A percentile compares a stretch with the other conserved stretches of the same genome.
phyloP scores from a whole-genome alignment of 2,113 vertebrate species.

The Aphelocoma coerulescens region DNA sequence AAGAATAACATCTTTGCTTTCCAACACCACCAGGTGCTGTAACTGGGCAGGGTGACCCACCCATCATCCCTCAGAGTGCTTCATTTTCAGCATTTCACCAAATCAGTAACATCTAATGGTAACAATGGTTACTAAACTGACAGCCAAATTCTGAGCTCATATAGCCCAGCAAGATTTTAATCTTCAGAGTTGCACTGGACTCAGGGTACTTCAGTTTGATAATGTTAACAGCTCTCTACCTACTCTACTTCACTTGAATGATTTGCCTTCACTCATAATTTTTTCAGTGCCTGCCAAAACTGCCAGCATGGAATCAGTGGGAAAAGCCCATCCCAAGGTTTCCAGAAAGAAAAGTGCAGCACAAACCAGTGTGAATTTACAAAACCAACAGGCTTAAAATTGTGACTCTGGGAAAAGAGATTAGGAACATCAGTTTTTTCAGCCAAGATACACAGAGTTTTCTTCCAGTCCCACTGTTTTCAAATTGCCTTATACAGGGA shows the following conservation, averaged over 20 bases:
- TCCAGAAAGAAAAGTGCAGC: not conserved
- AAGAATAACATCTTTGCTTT: not conserved
- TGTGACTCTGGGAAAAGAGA: not conserved
- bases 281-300: not conserved
- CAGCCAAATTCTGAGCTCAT: not conserved
- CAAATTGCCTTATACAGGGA: not conserved
- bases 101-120: not conserved
- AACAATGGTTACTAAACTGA: not conserved
- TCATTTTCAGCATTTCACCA: not conserved
- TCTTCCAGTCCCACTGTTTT: constrained; percentile 16
- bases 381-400: constrained; percentile 18
- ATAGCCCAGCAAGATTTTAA: not conserved
- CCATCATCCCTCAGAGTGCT: not conserved
- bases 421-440: not conserved
- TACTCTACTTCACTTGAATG: not conserved
- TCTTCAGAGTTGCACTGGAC: not conserved
- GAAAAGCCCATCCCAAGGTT: not conserved
- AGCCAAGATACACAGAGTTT: constrained; percentile 29
- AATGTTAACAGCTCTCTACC: not conserved
- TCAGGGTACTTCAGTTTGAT: not conserved
- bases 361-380: constrained; percentile 7
- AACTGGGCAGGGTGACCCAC: not conserved
- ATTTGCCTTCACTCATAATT: not conserved
- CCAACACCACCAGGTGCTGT: not conserved
- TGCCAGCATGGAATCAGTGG: not conserved